Evolutionary conservation across 2,797 vertebrate species (phyloP), one percentile per base, ranked within the genome.

Genomic region (Cynopterus sphinx): DNA sequence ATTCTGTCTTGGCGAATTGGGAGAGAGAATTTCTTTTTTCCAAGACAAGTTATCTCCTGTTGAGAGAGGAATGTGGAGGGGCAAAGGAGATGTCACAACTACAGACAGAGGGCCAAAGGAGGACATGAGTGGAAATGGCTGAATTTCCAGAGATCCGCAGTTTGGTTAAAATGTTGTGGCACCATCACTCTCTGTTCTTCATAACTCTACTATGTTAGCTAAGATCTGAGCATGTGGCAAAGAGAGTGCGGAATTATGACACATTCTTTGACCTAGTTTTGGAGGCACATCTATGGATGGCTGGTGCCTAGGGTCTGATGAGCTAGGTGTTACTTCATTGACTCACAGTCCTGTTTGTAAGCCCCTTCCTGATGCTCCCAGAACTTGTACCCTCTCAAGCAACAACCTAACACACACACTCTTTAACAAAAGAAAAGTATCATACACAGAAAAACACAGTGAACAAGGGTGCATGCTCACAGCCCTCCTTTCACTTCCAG

Each of bases 281-380:
- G 6, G 41, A 28, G 75, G 33, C 22, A 33, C 21, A 6, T 53
- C 3, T 41, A 53, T 78, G 78, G 36, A 33, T 3, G 13, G 31
- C 17, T 36, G 31, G 63, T 9, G 4, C 55, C 51, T 9, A 9
- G 68, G 31, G 8, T 43, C 33, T 46, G 53, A 74, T 0, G 6
- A 4, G 59, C 36, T 9, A 17, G 2, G 59, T 4, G 0, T 39
- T 26, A 5, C 39, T 2, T 19, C 13, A 5, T 3, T 31, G 68
- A 68, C 53, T 53, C 70, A 6, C 5, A 12, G 43, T 39, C 16
- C 24, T 24, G 11, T 19, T 17, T 9, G 1, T 2, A 68, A 3
- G 17, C 28, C 11, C 9, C 31, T 43, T 22, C 28, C 77, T 59
- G 65, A 16, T 15, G 11, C 12, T 24, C 24, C 51, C 49, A 24